Percentiles rank a stretch among this genome's conserved stretches.
phyloP scores from a whole-genome alignment of 2,888 invertebrate species.

The Monochamus alternatus region DNA sequence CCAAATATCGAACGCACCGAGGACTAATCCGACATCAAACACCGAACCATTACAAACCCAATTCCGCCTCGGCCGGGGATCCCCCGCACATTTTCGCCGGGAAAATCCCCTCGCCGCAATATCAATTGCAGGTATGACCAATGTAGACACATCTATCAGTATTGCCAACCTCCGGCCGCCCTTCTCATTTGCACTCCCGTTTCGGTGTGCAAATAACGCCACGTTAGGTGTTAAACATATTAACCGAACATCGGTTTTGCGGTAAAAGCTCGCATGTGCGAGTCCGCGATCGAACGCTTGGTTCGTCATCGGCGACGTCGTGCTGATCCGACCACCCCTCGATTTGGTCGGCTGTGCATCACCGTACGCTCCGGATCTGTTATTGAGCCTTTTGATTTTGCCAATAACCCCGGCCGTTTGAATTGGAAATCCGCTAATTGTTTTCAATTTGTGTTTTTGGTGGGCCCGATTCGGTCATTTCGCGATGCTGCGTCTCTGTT shows the following conservation, averaged over 20 bases:
- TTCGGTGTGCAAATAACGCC: constrained; percentile 62
- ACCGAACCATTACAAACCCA: too few species aligned
- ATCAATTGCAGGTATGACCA: constrained; percentile 66
- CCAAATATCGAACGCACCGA: too few species aligned
- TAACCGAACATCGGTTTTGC: constrained; percentile 69
- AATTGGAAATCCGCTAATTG: constrained; percentile 55
- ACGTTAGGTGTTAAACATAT: constrained; percentile 70
- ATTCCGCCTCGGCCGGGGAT: too few species aligned
- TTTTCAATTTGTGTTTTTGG: constrained; percentile 45
- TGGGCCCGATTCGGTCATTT: constrained; percentile 40
- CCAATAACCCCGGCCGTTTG: constrained; percentile 56
- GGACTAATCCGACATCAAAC: too few species aligned
- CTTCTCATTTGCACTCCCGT: constrained; percentile 57
- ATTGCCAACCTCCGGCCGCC: constrained; percentile 59
- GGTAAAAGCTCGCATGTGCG: constrained; percentile 65
- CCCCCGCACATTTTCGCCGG: constrained; percentile 12
- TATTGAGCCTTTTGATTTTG: constrained; percentile 67
- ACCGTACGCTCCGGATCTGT: constrained; percentile 64
- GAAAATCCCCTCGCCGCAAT: constrained; percentile 57
- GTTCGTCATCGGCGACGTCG: constrained; percentile 44
- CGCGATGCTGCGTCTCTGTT: constrained; percentile 10
- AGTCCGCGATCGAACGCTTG: constrained; percentile 55
- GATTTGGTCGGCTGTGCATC: constrained; percentile 59
- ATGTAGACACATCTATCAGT: constrained; percentile 67
- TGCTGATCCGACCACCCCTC: constrained; percentile 34